phyloP scores from a whole-genome alignment of 2,113 vertebrate species.

The Eira barbara region DNA sequence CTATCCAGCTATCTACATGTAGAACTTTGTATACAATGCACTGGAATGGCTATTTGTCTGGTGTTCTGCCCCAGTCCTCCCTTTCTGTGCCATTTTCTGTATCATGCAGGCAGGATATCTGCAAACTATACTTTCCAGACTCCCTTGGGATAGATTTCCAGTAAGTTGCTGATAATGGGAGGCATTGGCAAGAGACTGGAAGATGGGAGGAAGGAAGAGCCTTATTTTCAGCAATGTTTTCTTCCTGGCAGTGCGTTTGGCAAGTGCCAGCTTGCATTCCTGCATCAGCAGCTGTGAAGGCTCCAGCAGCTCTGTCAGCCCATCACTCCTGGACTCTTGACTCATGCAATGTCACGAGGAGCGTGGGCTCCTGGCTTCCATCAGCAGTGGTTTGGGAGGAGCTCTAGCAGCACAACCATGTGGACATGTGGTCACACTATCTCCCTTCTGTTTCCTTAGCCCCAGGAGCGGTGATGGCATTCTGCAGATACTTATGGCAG shows the following conservation, averaged over 20 bases:
- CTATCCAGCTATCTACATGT: neutral
- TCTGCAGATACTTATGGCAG: neutral
- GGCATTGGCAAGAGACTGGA: neutral
- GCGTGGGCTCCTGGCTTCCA: neutral
- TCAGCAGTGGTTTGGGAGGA: accelerated
- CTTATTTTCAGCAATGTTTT: neutral
- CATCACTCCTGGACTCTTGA: accelerated
- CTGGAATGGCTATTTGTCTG: accelerated
- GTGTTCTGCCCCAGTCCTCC: neutral
- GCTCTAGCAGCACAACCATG: too few species aligned
- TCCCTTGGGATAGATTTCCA: neutral
- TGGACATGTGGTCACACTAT: neutral
- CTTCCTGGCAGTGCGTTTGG: neutral
- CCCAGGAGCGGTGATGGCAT: accelerated
- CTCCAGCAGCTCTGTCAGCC: neutral
- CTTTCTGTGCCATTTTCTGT: neutral
- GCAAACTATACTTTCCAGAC: neutral
- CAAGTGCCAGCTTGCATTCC: too few species aligned
- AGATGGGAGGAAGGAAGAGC: neutral
- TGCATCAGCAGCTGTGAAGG: accelerated
- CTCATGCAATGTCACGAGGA: too few species aligned
- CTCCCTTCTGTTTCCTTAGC: neutral
- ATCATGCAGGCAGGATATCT: neutral
- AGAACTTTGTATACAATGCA: neutral
- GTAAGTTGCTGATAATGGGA: neutral